Conservation (phyloP, 2,113 vertebrate genomes). For the Corydoras sp. region DNA sequence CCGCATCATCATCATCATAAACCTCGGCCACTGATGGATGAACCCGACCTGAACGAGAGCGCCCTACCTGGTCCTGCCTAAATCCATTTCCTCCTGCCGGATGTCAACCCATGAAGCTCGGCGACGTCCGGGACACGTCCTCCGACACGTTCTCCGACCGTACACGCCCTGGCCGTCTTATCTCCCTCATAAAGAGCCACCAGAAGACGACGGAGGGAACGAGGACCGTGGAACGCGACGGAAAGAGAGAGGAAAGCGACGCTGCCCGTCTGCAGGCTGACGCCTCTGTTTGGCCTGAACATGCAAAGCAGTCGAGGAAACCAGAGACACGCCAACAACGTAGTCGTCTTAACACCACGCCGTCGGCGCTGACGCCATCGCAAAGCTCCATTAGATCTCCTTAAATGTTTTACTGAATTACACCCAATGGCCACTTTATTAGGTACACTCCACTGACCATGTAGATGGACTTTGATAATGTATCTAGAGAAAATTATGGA, state of each 20-base stretch:
- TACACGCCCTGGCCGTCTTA: background rate
- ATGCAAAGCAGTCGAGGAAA: conserved; percentile 13
- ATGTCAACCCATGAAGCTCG: background rate
- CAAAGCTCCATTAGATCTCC: no score
- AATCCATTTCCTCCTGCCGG: conserved; percentile 22
- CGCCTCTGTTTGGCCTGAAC: conserved; percentile 48
- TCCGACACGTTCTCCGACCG: no score
- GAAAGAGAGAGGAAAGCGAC: conserved; percentile 28
- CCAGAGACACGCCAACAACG: background rate
- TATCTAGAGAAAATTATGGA: no score
- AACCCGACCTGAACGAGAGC: background rate
- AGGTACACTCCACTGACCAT: no score
- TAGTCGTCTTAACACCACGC: background rate
- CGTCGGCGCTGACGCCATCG: background rate
- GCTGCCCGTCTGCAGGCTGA: conserved; percentile 45
- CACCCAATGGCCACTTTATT: no score
- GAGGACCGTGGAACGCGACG: conserved; percentile 39
- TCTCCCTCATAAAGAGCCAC: conserved; percentile 33
- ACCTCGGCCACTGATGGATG: background rate
- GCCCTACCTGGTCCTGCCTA: conserved; percentile 26
- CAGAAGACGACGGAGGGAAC: conserved; percentile 34
- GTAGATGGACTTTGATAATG: no score
- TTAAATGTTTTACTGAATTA: no score
- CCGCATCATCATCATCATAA: no score
- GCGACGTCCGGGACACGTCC: background rate